These are phyloP conservation scores for Rhinopomastus cyanomelas DNA, from an alignment of 2,113 vertebrate genomes.

Conservation along the genomic window DNA sequence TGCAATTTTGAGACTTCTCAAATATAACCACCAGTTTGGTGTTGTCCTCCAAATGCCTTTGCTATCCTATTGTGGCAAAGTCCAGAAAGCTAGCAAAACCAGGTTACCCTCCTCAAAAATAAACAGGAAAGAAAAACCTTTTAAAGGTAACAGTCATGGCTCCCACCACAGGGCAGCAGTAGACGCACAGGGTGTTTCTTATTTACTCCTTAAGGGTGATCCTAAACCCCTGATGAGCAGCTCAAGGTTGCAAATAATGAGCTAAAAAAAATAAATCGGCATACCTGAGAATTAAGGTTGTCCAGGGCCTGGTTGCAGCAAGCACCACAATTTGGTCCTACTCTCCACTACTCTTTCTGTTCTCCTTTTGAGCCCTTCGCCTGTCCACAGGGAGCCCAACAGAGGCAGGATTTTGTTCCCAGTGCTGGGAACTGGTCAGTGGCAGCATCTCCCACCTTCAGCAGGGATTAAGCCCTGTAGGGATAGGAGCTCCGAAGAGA, in stretches of 20 bases:
- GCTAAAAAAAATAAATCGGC: background rate
- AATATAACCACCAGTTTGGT: background rate
- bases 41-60: background rate
- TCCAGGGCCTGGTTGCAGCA: background rate
- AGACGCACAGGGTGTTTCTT: background rate
- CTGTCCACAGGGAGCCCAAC: background rate
- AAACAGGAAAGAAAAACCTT: background rate
- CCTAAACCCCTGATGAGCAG: rapidly evolving
- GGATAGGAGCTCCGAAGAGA: background rate
- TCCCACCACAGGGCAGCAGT: background rate
- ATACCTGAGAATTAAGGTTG: slow-evolving; percentile 15
- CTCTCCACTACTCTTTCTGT: background rate
- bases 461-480: background rate
- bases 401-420: background rate
- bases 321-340: background rate
- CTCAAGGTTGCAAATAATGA: background rate
- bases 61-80: background rate
- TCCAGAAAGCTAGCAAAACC: background rate
- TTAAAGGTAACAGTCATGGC: background rate
- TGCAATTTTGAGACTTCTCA: background rate
- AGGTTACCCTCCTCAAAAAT: background rate
- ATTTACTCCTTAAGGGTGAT: background rate
- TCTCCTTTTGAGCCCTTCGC: background rate
- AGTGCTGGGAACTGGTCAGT: background rate
- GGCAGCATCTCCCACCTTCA: background rate